Percentiles rank a stretch among this genome's conserved stretches.
phyloP scores from a whole-genome alignment of 2,113 vertebrate genomes.

The Chloebia gouldiae region DNA sequence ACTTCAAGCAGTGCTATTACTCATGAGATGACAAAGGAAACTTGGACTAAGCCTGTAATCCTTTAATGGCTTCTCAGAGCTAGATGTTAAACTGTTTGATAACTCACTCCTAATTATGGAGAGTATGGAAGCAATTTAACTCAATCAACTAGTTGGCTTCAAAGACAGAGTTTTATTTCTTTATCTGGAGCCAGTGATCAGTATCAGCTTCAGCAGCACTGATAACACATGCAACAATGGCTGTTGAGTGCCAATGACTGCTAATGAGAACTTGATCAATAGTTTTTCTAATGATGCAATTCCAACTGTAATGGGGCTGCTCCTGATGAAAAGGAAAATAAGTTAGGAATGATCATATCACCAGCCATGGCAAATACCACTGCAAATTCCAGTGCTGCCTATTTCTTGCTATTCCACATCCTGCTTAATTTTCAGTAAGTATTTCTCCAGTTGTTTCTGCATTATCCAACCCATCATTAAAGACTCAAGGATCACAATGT shows the following conservation, averaged over 20 bases:
- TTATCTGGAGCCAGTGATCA: slow-evolving; percentile 5
- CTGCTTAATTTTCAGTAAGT: not conserved
- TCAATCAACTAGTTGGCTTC: not conserved
- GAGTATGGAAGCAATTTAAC: slow-evolving; percentile 14
- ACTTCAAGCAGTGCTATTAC: slow-evolving; percentile 6
- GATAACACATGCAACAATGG: not conserved
- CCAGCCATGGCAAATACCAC: not conserved
- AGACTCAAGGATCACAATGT: not conserved
- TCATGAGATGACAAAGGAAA: slow-evolving; percentile 19
- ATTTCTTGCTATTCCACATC: not conserved
- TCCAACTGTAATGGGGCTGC: not conserved
- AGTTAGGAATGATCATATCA: not conserved
- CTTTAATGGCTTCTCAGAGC: slow-evolving; percentile 13
- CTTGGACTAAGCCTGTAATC: not conserved
- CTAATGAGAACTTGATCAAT: slow-evolving; percentile 47
- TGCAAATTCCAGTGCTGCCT: not conserved
- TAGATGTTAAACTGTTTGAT: not conserved
- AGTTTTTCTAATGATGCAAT: slow-evolving; percentile 12
- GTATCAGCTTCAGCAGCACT: not conserved
- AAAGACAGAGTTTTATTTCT: not conserved
- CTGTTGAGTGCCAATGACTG: slow-evolving; percentile 15
- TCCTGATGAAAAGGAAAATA: not conserved
- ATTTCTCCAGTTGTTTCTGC: not conserved
- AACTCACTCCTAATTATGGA: not conserved
- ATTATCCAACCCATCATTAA: not conserved